Conservation (phyloP, 2,797 vertebrate species). For the Limosa lapponica region DNA sequence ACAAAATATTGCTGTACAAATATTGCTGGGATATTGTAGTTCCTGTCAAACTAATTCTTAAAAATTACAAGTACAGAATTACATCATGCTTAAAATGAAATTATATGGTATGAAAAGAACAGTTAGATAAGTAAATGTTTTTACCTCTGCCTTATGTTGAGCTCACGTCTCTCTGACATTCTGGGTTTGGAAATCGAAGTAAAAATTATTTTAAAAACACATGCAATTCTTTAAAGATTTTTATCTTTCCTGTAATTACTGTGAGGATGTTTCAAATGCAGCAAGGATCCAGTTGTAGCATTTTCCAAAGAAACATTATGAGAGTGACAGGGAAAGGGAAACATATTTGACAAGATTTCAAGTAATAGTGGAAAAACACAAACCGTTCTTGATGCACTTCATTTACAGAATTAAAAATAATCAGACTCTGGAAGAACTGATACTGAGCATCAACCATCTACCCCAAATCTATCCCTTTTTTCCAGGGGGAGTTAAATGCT, state of each 20-base stretch:
- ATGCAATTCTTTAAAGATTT: background rate
- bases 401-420: background rate
- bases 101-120: background rate
- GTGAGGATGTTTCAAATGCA: background rate
- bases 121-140: background rate
- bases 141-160: background rate
- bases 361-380: background rate
- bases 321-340: background rate
- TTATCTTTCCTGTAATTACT: background rate
- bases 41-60: background rate
- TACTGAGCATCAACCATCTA: background rate
- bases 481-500: background rate
- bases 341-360: slow-evolving; percentile 3
- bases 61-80: background rate
- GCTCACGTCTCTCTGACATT: background rate
- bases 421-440: background rate
- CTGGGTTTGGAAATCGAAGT: background rate
- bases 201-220: background rate
- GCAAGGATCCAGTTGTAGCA: background rate
- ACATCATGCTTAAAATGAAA: background rate
- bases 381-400: background rate
- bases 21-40: background rate
- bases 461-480: background rate
- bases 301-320: background rate
- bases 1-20: background rate